Percentiles rank a stretch among this genome's conserved stretches.
phyloP scores from a whole-genome alignment of 1,140 invertebrate species.

The Eurosta solidaginis region DNA sequence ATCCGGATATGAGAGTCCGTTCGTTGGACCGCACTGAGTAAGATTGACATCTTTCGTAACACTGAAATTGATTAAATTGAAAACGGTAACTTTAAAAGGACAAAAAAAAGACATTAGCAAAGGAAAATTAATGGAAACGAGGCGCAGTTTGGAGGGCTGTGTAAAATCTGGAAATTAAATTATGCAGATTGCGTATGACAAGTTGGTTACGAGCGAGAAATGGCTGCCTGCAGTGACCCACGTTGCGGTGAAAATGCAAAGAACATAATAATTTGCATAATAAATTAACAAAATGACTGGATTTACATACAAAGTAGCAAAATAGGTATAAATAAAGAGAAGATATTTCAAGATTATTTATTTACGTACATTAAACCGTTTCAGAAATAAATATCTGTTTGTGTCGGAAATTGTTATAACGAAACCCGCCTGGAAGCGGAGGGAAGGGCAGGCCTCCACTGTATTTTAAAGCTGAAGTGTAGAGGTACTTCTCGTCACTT shows the following conservation, averaged over 20 bases:
- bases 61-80: conserved; percentile 32
- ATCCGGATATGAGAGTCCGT: neutral
- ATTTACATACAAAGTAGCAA: neutral
- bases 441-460: too few species aligned
- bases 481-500: too few species aligned
- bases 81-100: neutral
- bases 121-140: neutral
- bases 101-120: neutral
- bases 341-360: too few species aligned
- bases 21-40: neutral
- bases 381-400: too few species aligned
- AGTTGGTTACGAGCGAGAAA: neutral
- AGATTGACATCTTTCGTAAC: conserved; percentile 32
- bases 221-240: neutral
- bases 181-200: neutral
- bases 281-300: neutral
- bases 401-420: too few species aligned
- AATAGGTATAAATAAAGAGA: neutral
- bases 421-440: too few species aligned
- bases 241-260: neutral
- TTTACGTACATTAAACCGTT: too few species aligned
- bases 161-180: too few species aligned
- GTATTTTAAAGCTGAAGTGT: too few species aligned
- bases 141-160: neutral
- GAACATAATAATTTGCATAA: neutral